phyloP scores from a whole-genome alignment of 2,888 invertebrate genomes.

The Emmelina monodactyla region DNA sequence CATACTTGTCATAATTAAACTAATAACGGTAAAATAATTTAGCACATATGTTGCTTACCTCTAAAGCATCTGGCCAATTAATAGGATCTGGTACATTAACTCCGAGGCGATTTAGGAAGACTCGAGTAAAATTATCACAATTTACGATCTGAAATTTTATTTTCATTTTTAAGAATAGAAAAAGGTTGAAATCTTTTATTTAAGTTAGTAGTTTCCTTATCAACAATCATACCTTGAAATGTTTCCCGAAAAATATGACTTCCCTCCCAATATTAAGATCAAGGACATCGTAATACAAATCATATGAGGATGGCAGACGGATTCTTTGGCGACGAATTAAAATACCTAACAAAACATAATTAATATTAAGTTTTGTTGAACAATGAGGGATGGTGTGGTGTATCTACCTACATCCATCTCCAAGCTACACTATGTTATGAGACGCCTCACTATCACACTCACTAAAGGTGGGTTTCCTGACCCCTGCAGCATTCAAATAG shows the following conservation, averaged over 20 bases:
- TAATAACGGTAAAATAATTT: too few relatives aligned
- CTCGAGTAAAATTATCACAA: slow-evolving; percentile 88
- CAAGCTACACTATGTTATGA: too few relatives aligned
- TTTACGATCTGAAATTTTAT: slow-evolving; percentile 70
- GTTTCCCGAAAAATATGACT: slow-evolving; percentile 81
- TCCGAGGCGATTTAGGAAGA: slow-evolving; percentile 84
- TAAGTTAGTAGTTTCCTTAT: not conserved
- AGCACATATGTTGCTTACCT: too few relatives aligned
- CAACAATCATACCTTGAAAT: slow-evolving; percentile 54
- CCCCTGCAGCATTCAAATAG: too few relatives aligned
- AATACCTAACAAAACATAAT: slow-evolving; percentile 70
- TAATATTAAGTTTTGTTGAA: too few relatives aligned
- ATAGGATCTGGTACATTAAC: slow-evolving; percentile 79
- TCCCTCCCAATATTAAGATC: slow-evolving; percentile 88
- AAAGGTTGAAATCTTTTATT: too few relatives aligned
- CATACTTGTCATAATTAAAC: too few relatives aligned
- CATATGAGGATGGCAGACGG: slow-evolving; percentile 77
- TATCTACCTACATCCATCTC: too few relatives aligned
- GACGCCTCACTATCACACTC: too few relatives aligned
- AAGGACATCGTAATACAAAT: slow-evolving; percentile 81
- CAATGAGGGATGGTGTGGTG: too few relatives aligned
- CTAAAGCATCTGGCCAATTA: slow-evolving; percentile 43
- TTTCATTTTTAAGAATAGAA: not conserved
- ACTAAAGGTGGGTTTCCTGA: too few relatives aligned
- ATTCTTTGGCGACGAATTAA: slow-evolving; percentile 85